Percentiles rank a stretch among this genome's conserved stretches.
Conservation (phyloP, 1,140 invertebrate genomes). For the Drosophila parabipectinata region DNA sequence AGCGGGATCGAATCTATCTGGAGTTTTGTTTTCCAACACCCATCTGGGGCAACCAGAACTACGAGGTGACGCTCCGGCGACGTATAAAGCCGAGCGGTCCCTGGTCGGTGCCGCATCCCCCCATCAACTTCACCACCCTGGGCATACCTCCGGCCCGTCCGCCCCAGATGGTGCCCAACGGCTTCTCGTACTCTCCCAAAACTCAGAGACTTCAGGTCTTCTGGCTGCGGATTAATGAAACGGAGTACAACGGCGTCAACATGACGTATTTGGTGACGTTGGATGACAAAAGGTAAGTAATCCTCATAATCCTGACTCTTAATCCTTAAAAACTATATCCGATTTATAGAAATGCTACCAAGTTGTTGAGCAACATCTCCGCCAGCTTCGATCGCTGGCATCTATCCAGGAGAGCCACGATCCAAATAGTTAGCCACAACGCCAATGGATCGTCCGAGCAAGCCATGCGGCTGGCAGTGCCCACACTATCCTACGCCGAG, state of each 20-base stretch:
- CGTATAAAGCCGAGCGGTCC: background rate
- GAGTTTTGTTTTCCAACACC: conserved; percentile 10
- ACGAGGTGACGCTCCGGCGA: background rate
- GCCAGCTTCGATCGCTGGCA: conserved; percentile 10
- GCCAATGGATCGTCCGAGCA: conserved; percentile 5
- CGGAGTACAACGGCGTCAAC: conserved; percentile 29
- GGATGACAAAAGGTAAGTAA: background rate
- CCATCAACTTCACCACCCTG: background rate
- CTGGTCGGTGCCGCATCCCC: conserved; percentile 9
- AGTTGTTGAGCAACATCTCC: background rate
- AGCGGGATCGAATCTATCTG: background rate
- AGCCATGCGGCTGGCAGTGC: conserved; percentile 16
- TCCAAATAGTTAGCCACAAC: conserved; percentile 31
- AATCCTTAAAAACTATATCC: background rate
- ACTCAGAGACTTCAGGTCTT: conserved; percentile 12
- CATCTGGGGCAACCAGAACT: conserved; percentile 5
- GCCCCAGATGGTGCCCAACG: conserved; percentile 3
- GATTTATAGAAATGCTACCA: background rate
- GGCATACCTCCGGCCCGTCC: conserved; percentile 1
- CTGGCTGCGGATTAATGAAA: conserved; percentile 22
- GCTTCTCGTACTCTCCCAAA: conserved; percentile 8
- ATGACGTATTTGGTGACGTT: conserved; percentile 16
- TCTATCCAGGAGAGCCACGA: background rate
- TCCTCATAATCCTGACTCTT: too few relatives aligned
- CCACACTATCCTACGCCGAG: background rate